Evolutionary conservation across 2,797 vertebrate genomes (phyloP).

Genomic region (Trachurus trachurus): DNA sequence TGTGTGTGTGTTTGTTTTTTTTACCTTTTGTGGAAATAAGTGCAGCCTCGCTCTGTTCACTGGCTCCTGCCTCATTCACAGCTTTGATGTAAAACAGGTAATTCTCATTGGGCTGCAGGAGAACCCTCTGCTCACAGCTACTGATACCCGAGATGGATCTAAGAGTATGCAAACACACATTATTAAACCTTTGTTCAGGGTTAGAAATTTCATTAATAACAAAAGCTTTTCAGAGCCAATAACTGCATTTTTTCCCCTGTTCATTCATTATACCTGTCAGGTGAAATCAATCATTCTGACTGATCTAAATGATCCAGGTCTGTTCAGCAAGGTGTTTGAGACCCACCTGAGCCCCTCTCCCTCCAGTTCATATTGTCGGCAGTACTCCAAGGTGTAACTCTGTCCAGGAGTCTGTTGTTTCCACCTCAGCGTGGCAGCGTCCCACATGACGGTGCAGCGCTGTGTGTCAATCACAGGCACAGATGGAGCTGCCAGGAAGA

Average conservation of each 20-base stretch:
- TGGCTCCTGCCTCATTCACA: conserved; percentile 91
- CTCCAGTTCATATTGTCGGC: conserved; percentile 92
- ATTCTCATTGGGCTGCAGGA: conserved; percentile 93
- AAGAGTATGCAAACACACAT: neutral
- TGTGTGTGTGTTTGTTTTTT: conserved; percentile 1
- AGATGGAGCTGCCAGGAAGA: conserved; percentile 88
- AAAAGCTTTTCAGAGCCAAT: neutral
- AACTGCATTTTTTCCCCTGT: neutral
- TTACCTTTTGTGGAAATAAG: conserved; percentile 97
- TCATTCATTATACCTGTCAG: neutral
- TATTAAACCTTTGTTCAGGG: neutral
- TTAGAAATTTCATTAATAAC: too few species aligned
- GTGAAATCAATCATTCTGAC: neutral
- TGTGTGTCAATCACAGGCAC: conserved; percentile 90
- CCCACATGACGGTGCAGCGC: conserved; percentile 92
- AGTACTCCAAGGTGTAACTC: conserved; percentile 94
- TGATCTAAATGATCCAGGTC: neutral
- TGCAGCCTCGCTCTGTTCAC: conserved; percentile 96
- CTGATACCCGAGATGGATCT: conserved; percentile 94
- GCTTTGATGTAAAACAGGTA: conserved; percentile 97
- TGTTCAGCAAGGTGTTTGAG: neutral
- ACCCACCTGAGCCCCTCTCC: conserved; percentile 96
- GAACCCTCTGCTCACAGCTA: conserved; percentile 89
- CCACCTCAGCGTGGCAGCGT: conserved; percentile 92
- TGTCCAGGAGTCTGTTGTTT: conserved; percentile 71